Evolutionary conservation across 2,113 vertebrate genomes (phyloP).

Genomic region (Marmota monax): DNA sequence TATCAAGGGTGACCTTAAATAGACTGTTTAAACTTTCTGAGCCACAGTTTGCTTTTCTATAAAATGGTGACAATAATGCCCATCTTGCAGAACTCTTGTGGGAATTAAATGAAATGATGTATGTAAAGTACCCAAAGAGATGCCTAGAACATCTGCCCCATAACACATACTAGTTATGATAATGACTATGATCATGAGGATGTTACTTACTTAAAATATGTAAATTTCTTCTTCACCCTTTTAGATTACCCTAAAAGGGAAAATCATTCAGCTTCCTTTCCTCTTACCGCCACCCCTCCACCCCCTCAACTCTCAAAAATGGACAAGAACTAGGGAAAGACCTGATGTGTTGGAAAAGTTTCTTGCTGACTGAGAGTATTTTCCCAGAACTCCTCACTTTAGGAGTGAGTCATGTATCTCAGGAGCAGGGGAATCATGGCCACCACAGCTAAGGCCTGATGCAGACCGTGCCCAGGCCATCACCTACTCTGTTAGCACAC

Average conservation of each 20-base stretch:
- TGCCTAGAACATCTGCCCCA: background rate
- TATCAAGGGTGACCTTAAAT: background rate
- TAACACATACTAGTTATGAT: background rate
- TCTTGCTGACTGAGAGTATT: background rate
- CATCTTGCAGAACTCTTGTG: background rate
- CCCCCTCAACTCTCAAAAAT: background rate
- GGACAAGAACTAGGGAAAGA: conserved; percentile 26
- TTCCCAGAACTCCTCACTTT: background rate
- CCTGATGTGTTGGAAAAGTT: background rate
- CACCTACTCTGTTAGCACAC: background rate
- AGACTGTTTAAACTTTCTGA: background rate
- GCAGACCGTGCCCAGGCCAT: background rate
- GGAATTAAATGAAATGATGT: conserved; percentile 24
- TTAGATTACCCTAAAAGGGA: background rate
- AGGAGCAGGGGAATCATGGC: background rate
- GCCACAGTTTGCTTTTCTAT: background rate
- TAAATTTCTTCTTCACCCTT: conserved; percentile 1
- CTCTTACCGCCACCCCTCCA: background rate
- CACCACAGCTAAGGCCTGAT: background rate
- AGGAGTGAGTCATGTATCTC: background rate
- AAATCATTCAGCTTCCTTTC: background rate
- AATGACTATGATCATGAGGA: conserved; percentile 1
- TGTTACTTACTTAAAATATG: background rate
- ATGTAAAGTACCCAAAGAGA: conserved; percentile 3
- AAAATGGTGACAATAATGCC: conserved; percentile 6